Evolutionary conservation across 2,888 invertebrate genomes (phyloP).

Genomic region (Sipha maydis): DNA sequence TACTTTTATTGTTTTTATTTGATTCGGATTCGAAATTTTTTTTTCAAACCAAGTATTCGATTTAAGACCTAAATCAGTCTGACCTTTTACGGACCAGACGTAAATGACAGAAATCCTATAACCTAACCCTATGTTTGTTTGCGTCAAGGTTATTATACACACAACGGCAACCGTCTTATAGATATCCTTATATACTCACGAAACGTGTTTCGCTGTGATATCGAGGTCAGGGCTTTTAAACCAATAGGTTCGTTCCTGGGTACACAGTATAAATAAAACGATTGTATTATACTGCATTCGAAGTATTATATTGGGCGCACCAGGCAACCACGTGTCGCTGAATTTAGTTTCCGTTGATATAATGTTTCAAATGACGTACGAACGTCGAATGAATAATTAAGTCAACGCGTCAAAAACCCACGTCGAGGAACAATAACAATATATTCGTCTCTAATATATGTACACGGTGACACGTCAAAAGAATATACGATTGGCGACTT

Average conservation of each 20-base stretch:
- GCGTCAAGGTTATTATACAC: background rate
- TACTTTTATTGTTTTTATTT: background rate
- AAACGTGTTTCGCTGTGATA: background rate
- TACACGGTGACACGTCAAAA: no score
- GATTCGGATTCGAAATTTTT: background rate
- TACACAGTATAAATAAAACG: background rate
- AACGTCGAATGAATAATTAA: background rate
- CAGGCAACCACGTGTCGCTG: conserved; percentile 37
- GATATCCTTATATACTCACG: background rate
- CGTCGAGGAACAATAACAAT: no score
- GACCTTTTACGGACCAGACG: background rate
- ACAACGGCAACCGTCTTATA: no score
- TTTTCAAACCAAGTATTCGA: background rate
- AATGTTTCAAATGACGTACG: background rate
- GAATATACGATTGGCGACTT: no score
- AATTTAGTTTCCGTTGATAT: background rate
- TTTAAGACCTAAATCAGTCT: background rate
- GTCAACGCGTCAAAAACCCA: background rate
- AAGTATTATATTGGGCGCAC: background rate
- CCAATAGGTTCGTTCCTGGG: background rate
- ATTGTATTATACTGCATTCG: background rate
- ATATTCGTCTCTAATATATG: no score
- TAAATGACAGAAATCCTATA: background rate
- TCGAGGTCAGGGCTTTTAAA: conserved; percentile 29
- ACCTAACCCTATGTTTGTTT: background rate